phyloP scores from a whole-genome alignment of 2,888 invertebrate species.

The Neoitamus cyanurus region DNA sequence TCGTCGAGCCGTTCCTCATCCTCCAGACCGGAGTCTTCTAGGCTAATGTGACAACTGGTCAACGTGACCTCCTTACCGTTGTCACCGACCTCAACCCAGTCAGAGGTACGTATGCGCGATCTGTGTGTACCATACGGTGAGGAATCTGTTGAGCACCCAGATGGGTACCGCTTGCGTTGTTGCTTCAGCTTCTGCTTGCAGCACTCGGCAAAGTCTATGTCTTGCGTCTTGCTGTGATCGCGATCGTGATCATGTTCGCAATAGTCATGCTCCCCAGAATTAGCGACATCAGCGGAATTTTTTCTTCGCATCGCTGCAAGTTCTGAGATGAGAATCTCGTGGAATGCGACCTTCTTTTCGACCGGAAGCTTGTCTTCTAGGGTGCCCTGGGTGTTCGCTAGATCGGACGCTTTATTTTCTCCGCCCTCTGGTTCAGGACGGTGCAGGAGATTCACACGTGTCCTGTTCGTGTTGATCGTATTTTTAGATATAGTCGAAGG shows the following conservation, averaged over 20 bases:
- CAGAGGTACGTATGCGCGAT: conserved; percentile 66
- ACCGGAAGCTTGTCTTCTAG: conserved; percentile 55
- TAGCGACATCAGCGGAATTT: not conserved
- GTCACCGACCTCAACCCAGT: conserved; percentile 70
- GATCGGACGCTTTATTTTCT: conserved; percentile 36
- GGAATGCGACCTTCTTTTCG: conserved; percentile 66
- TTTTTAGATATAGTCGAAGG: conserved; percentile 4
- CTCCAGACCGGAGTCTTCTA: conserved; percentile 68
- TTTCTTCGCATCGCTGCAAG: conserved; percentile 73
- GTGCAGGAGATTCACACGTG: conserved; percentile 48
- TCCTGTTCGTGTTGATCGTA: not conserved
- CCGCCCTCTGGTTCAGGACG: conserved; percentile 54
- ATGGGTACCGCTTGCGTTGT: conserved; percentile 63
- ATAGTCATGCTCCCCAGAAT: conserved; percentile 32
- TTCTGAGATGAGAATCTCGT: conserved; percentile 78
- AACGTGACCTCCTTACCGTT: conserved; percentile 69
- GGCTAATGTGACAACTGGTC: conserved; percentile 71
- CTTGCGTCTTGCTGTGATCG: conserved; percentile 53
- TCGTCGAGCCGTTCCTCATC: conserved; percentile 66
- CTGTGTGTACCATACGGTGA: conserved; percentile 65
- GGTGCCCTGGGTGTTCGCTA: not conserved
- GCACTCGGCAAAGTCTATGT: not conserved
- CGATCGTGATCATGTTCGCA: conserved; percentile 24
- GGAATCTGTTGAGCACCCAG: conserved; percentile 65
- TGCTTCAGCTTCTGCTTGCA: conserved; percentile 41